Base-by-base conservation (phyloP, 2,797 vertebrate species). In the Thripadectes ignobilis region DNA sequence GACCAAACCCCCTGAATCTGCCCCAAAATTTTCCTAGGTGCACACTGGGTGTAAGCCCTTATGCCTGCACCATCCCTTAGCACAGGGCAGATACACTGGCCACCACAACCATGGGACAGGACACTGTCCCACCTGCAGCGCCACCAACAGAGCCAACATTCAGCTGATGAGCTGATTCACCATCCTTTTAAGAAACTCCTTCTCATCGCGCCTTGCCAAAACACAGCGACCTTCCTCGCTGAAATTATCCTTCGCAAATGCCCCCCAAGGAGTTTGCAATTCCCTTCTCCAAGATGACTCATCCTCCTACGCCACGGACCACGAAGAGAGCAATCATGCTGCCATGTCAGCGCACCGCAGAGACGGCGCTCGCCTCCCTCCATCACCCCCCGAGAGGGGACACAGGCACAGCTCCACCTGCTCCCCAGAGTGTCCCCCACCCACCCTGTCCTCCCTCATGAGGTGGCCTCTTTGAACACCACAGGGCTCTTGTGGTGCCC, bases 271-370 rank as follows among this genome's bases (percentile, higher is more conserved):
- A 96, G 93, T 52, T 23, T 38, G 88, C 74, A 91, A 34, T 86
- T 96, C 93, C 88, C 36, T 90, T 88, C 83, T 66, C 87, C 80
- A 29, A 12, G 52, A 83, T 96, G 95, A 96, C 85, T 96, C 91
- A 93, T 91, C 94, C 93, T 93, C 94, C 94, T 24, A 96, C 84
- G 32, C 78, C 3, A 27, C 43, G 65, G 93, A 89, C 74, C 29
- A 63, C 19, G 21, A 95, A 89, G 92, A 76, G 95, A 96, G 77
- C 94, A 92, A 57, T 89, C 91, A 78, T 9, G 22, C 57, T 41
- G 78, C 32, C 24, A 1, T 95, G 91, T 72, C 93, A 81, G 68
- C 13, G 57, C 57, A 26, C 91, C 1, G 81, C 71, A 6, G 72
- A 57, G 68, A 80, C 1, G 2, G 43, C 29, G 1, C 48, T 74